Base-by-base conservation (phyloP, 1,140 invertebrate genomes). In the Wasmannia auropunctata region DNA sequence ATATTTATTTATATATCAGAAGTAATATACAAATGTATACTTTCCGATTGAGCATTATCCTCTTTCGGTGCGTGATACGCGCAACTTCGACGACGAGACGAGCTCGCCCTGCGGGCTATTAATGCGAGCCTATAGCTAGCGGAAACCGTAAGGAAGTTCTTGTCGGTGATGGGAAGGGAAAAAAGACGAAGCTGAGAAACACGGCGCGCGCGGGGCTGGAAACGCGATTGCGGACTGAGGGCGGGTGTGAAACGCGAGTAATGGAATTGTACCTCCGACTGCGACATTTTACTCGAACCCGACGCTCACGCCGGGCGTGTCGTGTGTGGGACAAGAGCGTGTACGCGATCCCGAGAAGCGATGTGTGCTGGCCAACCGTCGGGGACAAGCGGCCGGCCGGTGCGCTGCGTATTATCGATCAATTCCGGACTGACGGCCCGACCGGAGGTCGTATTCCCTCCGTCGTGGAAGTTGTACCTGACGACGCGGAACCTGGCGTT, bases 171-270 rank as follows among this genome's bases (percentile, higher is more conserved):
- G 40, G 34, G 10, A 14, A 37, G 10, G 11, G 34, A 72, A 83
- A 62, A 86, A 83, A 62, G 22, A 88, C 40, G 46, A 77, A n/a
- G 25, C 28, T 11, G 86, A 74, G 19, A 34, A 81, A 54, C 69
- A 74, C 34, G 77, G 70, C 34, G 62, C 86, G 86, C 65, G 79
- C 65, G 77, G 70, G 65, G 75, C 60, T 75, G 87, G 86, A 87
- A 87, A 87, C 86, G 79, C 87, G 80, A 88, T 88, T 88, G 79
- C 80, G 63, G 72, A 6, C 28, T 31, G 46, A 87, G 63, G 49
- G 69, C 31, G 46, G 67, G 83, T 37, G 84, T 69, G 69, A 83
- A 87, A 87, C 31, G 86, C 86, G 74, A 65, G 85, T 87, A 86
- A 87, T 85, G 74, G 85, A 86, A 87, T 86, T 72, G 74, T 80